Evolutionary conservation across 2,797 vertebrate species (phyloP), one percentile per base, ranked within the genome.

Genomic region (Lateolabrax maculatus): DNA sequence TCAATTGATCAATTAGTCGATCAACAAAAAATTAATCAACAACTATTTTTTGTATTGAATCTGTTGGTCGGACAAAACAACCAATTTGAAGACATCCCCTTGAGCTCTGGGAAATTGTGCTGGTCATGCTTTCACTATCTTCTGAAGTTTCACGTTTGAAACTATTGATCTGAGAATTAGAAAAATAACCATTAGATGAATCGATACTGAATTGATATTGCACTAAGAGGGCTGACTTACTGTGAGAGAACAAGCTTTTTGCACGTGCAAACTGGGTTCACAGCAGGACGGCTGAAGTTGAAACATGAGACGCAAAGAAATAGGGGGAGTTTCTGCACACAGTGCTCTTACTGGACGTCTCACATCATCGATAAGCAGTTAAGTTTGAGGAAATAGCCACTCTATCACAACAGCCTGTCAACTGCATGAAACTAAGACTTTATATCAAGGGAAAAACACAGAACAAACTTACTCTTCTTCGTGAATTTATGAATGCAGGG

Each of bases 281-380:
- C 36, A 43, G 62, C 67, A 39, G 57, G 67, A 23, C 11, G 36
- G 11, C 37, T 64, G 18, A 65, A 43, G 41, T 29, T 36, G 73
- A 86, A 86, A 85, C 65, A 74, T 37, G 41, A 77, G 65, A 70
- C n/a, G 37, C 41, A 62, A 37, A 53, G 53, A 62, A 41, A 57
- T 11, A 2, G 6, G 3, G 43, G 31, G 25, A n/a, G 60, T 31
- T 53, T 34, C 34, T 60, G 66, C 52, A 49, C 15, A 9, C 41
- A 3, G 34, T 3, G 21, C 18, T 71, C 56, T 56, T 4, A n/a
- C 55, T 49, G 25, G 64, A 76, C 1, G 25, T 63, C 36, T 6
- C 41, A 58, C 58, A 56, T 34, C 55, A 83, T 58, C 11, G 46
- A 78, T 71, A 44, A 76, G 56, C 60, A 39, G 71, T 69, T 61